Percentiles rank a stretch among this genome's conserved stretches.
Conservation (phyloP, 2,113 vertebrate species). For the Upupa epops region DNA sequence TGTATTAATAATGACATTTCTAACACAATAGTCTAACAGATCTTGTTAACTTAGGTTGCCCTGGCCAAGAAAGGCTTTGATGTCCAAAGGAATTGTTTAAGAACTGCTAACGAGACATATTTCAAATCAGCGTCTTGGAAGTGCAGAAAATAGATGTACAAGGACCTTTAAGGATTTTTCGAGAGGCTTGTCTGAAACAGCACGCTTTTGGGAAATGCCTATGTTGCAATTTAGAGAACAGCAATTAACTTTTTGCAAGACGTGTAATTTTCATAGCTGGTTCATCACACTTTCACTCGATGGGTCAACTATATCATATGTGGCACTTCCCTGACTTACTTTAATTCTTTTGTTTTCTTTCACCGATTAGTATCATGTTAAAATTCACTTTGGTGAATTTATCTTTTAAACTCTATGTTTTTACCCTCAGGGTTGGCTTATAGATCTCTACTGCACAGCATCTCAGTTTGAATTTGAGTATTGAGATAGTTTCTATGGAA, state of each 20-base stretch:
- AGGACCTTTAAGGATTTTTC: neutral
- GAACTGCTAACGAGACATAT: neutral
- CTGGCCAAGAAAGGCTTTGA: neutral
- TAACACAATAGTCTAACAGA: neutral
- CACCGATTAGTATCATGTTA: neutral
- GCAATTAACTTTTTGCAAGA: neutral
- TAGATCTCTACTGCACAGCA: neutral
- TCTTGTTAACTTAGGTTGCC: neutral
- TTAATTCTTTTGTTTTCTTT: neutral
- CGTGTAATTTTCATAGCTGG: neutral
- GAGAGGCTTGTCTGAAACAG: neutral
- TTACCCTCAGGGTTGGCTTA: neutral
- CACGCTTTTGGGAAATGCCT: neutral
- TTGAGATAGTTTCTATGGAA: neutral
- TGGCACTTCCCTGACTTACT: neutral
- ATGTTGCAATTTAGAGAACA: neutral
- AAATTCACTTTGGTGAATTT: neutral
- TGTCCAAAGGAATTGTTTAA: neutral
- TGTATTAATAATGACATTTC: conserved; percentile 10
- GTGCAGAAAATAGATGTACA: neutral
- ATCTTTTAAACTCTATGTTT: neutral
- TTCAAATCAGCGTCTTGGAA: neutral
- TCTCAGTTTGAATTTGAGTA: neutral
- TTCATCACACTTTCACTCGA: neutral
- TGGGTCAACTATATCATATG: neutral